phyloP scores from a whole-genome alignment of 2,888 invertebrate genomes.

The Saturnia japonica region DNA sequence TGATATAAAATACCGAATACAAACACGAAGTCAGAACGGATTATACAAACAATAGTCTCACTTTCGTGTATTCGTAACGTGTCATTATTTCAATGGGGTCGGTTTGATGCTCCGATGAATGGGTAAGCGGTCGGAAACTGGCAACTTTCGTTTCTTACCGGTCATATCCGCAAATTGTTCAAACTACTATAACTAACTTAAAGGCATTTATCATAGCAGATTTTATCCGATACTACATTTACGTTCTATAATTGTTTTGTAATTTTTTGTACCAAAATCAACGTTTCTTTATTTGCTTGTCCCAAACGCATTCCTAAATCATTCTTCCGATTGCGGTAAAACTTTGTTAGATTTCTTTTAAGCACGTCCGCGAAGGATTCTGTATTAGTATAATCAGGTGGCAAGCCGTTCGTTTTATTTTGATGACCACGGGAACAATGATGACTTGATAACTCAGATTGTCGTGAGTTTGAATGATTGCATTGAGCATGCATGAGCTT shows the following conservation, averaged over 20 bases:
- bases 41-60: constrained; percentile 45
- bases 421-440: too few species aligned
- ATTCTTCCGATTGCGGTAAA: too few species aligned
- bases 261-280: background rate
- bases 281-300: background rate
- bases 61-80: constrained; percentile 59
- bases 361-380: too few species aligned
- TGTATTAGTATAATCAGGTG: too few species aligned
- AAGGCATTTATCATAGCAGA: constrained; percentile 18
- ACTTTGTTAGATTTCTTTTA: too few species aligned
- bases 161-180: constrained; percentile 21
- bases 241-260: background rate
- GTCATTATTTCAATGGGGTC: constrained; percentile 48
- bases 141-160: constrained; percentile 21
- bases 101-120: constrained; percentile 69
- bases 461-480: too few species aligned
- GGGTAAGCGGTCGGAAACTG: constrained; percentile 45
- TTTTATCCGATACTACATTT: background rate
- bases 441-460: too few species aligned
- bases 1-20: constrained; percentile 33
- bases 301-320: too few species aligned
- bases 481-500: too few species aligned
- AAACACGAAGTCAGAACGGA: constrained; percentile 28
- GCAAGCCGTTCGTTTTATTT: too few species aligned
- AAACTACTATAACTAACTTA: constrained; percentile 8